phyloP scores from a whole-genome alignment of 2,113 vertebrate species.

The Ptilonorhynchus violaceus region DNA sequence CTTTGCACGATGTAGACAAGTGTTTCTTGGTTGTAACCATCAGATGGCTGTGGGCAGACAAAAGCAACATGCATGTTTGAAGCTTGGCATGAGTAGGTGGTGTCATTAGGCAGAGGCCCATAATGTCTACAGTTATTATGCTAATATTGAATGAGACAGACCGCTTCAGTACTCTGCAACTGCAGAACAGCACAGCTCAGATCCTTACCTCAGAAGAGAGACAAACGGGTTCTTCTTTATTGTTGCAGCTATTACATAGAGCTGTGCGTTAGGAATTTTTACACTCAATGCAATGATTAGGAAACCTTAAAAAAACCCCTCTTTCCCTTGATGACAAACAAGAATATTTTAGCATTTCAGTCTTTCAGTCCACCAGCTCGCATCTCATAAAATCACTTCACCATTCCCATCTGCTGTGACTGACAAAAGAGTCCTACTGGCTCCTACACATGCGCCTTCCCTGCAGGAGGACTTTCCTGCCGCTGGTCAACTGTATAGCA shows the following conservation, averaged over 20 bases:
- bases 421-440: neutral
- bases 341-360: neutral
- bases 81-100: neutral
- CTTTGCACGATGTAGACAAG: neutral
- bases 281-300: neutral
- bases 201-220: neutral
- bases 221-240: neutral
- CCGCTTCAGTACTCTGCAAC: neutral
- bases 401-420: neutral
- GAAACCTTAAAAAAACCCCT: neutral
- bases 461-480: neutral
- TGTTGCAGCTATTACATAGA: neutral
- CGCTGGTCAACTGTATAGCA: neutral
- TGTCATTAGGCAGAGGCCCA: neutral
- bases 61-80: rapidly evolving
- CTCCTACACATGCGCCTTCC: neutral
- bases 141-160: neutral
- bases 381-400: neutral
- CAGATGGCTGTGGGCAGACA: neutral
- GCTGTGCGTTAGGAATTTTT: neutral
- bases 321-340: neutral
- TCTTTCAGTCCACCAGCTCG: neutral
- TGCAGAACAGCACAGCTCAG: neutral
- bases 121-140: neutral
- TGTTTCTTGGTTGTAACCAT: neutral